These are phyloP conservation scores for Glomeris marginata DNA, from an alignment of 2,888 invertebrate genomes.

Conservation along the genomic window DNA sequence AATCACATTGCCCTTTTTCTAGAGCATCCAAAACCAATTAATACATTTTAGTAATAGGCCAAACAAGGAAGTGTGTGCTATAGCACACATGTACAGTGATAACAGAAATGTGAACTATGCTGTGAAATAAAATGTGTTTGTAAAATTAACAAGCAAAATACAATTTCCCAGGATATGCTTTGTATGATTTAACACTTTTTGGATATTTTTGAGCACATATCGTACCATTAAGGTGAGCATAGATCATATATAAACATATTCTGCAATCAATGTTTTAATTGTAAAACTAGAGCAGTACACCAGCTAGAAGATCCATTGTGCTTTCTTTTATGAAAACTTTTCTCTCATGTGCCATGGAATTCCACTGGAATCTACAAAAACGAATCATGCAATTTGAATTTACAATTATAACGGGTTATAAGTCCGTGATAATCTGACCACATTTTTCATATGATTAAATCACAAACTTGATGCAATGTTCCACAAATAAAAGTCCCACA, in stretches of 20 bases:
- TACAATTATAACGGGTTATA: not conserved
- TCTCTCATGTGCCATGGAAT: slow-evolving; percentile 67
- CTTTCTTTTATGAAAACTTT: slow-evolving; percentile 71
- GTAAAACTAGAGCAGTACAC: not conserved
- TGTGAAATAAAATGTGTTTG: too few species aligned
- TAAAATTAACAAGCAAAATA: too few species aligned
- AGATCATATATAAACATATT: too few species aligned
- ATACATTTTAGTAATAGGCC: not conserved
- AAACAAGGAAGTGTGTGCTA: not conserved
- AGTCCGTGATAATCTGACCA: not conserved
- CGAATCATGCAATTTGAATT: too few species aligned
- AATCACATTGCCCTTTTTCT: slow-evolving; percentile 58
- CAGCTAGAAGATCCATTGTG: slow-evolving; percentile 7
- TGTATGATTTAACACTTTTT: too few species aligned
- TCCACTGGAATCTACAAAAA: slow-evolving; percentile 60
- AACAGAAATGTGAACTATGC: slow-evolving; percentile 5
- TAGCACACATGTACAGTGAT: slow-evolving; percentile 13
- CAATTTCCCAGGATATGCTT: too few species aligned
- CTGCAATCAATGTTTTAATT: not conserved
- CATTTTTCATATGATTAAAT: not conserved
- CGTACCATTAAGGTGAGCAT: too few species aligned
- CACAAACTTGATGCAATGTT: slow-evolving; percentile 68
- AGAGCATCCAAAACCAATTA: not conserved
- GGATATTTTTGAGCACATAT: too few species aligned
- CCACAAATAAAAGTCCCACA: slow-evolving; percentile 83